These are phyloP conservation scores for Branchinecta sandiegonensis DNA, from an alignment of 2,888 invertebrate genomes.

Conservation along the genomic window DNA sequence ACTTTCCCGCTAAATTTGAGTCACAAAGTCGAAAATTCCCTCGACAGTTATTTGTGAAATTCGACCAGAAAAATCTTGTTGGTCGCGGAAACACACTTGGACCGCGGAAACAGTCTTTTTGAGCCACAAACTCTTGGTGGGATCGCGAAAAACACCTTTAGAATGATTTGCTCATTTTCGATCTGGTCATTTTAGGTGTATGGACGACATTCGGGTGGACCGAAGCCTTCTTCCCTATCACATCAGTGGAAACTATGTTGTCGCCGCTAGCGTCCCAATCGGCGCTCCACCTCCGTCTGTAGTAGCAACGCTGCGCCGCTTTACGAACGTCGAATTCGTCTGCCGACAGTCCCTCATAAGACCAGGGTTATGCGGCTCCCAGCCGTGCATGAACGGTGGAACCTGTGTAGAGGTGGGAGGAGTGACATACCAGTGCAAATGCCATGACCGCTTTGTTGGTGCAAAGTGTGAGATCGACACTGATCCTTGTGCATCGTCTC, in stretches of 20 bases:
- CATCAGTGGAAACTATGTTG: conserved; percentile 48
- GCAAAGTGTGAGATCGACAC: conserved; percentile 66
- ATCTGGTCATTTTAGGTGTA: conserved; percentile 41
- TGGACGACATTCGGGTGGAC: conserved; percentile 68
- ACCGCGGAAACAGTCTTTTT: too few relatives aligned
- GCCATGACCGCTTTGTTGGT: conserved; percentile 61
- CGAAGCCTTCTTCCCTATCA: conserved; percentile 58
- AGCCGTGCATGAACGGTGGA: conserved; percentile 64
- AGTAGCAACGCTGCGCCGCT: conserved; percentile 42
- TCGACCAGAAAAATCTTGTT: too few relatives aligned
- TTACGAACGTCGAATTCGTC: conserved; percentile 54
- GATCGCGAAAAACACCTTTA: too few relatives aligned
- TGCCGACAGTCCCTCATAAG: conserved; percentile 46
- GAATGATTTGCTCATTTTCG: neutral
- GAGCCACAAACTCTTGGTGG: too few relatives aligned
- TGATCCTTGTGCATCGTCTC: conserved; percentile 72
- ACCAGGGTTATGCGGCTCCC: conserved; percentile 54
- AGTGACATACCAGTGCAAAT: conserved; percentile 52
- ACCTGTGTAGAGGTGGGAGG: conserved; percentile 42
- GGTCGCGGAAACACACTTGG: too few relatives aligned
- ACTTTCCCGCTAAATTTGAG: too few relatives aligned
- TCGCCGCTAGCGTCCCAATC: conserved; percentile 38
- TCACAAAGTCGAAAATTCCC: too few relatives aligned
- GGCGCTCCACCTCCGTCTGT: conserved; percentile 29
- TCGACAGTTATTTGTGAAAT: too few relatives aligned